Percentiles rank a stretch among this genome's conserved stretches.
phyloP scores from a whole-genome alignment of 2,113 vertebrate genomes.

The Haliaeetus leucogaster region DNA sequence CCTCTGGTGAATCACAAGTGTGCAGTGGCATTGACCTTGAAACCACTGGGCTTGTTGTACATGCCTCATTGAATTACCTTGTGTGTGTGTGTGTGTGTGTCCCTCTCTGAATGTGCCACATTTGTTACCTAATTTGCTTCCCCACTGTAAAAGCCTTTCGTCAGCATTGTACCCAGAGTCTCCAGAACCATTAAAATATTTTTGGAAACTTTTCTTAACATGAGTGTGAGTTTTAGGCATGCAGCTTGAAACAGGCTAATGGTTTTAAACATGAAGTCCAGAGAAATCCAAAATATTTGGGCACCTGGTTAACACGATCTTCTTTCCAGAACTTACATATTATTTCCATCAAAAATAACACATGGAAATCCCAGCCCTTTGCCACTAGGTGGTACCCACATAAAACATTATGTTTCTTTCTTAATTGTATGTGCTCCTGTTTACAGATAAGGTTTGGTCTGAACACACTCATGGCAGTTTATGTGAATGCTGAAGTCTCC shows the following conservation, averaged over 20 bases:
- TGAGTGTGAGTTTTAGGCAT: neutral
- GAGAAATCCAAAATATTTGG: neutral
- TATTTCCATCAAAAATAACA: neutral
- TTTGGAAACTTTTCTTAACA: neutral
- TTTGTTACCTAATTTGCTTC: neutral
- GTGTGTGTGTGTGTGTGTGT: too few species aligned
- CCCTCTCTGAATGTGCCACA: neutral
- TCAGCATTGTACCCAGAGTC: neutral
- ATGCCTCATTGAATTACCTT: neutral
- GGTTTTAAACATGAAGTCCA: neutral
- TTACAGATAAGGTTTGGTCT: neutral
- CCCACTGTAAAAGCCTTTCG: neutral
- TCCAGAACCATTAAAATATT: neutral
- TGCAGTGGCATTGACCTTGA: neutral
- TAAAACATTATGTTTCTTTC: constrained; percentile 5
- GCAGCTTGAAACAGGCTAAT: neutral
- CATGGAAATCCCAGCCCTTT: neutral
- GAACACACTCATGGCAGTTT: neutral
- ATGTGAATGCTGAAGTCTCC: neutral
- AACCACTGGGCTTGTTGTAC: neutral
- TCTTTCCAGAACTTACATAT: neutral
- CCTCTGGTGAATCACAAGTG: neutral
- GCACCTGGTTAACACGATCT: neutral
- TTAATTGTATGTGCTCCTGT: neutral
- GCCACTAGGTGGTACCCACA: constrained; percentile 21